Evolutionary conservation across 2,888 invertebrate species (phyloP), one percentile per base, ranked within the genome.

Genomic region (Pegoplata infirma): DNA sequence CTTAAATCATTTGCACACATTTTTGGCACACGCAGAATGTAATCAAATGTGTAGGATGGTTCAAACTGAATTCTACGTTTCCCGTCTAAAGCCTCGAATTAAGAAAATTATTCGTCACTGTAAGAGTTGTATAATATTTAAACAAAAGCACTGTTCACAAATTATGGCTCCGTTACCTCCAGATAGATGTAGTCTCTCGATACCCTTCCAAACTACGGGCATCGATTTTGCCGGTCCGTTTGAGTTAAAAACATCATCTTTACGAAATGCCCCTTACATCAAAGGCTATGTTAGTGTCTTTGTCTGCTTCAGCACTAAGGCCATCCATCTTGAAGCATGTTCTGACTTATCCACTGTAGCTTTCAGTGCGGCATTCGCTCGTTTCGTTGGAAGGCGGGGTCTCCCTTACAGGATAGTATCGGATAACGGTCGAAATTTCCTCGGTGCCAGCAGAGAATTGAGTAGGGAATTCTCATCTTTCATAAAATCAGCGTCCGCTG

Each of bases 221-320:
- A 14, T 69, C 6, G 76, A 73, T 12, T 80, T 77, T 40, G 74
- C 67, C 0, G 77, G 74, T 0, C 80, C 80, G 2, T 80, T 80
- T 25, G 56, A 69, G 0, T 19, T 76, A 0, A 76, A 80, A 63
- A 49, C 47, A 1, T 76, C 53, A 12, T 7, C 55, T 2, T 17
- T 59, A 7, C 36, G 67, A 36, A 53, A 68, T 5, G 58, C 58
- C 16, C 55, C 55, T 40, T 49, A 25, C 5, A 23, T 36, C n/a
- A 80, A 80, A 16, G 69, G 53, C 2, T 74, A 59, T 53, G 32
- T 47, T 17, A 21, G 49, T 14, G n/a, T 74, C 0, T 74, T 74
- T 51, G 46, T 67, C 4, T 67, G 58, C 28, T 66, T 74, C 23
- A 25, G 16, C 10, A 58, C 49, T 8, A 75, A 63, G 17, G 68